Conservation (phyloP, 1,140 invertebrate genomes). For the Charaxes varanes region DNA sequence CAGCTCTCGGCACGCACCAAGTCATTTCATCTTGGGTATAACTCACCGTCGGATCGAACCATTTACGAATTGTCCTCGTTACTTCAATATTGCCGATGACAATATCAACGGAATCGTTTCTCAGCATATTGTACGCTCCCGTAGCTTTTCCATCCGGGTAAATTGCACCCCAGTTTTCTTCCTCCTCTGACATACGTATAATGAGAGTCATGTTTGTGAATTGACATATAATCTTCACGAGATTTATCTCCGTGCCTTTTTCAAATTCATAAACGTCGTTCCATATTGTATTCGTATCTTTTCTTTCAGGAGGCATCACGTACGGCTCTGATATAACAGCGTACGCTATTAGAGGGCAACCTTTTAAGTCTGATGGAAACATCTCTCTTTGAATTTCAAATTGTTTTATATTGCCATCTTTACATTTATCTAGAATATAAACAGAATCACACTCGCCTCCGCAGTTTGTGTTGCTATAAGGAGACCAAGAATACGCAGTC, state of each 20-base stretch:
- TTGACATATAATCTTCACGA: constrained; percentile 63
- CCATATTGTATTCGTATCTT: constrained; percentile 37
- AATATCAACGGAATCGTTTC: constrained; percentile 52
- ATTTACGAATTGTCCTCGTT: constrained; percentile 55
- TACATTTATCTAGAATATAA: constrained; percentile 62
- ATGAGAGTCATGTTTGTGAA: constrained; percentile 67
- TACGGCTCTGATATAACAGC: constrained; percentile 66
- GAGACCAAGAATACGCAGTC: constrained; percentile 62
- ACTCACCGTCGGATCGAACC: constrained; percentile 61
- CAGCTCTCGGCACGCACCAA: constrained; percentile 65
- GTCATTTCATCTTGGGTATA: constrained; percentile 72
- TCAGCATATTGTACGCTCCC: constrained; percentile 48
- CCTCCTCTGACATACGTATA: constrained; percentile 46
- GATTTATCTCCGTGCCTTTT: constrained; percentile 64
- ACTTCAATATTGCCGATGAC: constrained; percentile 69
- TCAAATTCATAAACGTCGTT: constrained; percentile 60
- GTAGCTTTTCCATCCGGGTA: constrained; percentile 48
- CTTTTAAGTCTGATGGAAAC: constrained; percentile 58
- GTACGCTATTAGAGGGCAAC: constrained; percentile 61
- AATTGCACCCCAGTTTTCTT: constrained; percentile 63
- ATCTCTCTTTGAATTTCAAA: constrained; percentile 44
- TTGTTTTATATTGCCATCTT: constrained; percentile 45
- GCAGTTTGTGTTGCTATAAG: constrained; percentile 62
- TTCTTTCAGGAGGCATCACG: constrained; percentile 57
- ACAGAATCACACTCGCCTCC: constrained; percentile 56